Evolutionary conservation across 2,888 invertebrate species (phyloP), one percentile per base, ranked within the genome.

Genomic region (Sminthurinus aureus): DNA sequence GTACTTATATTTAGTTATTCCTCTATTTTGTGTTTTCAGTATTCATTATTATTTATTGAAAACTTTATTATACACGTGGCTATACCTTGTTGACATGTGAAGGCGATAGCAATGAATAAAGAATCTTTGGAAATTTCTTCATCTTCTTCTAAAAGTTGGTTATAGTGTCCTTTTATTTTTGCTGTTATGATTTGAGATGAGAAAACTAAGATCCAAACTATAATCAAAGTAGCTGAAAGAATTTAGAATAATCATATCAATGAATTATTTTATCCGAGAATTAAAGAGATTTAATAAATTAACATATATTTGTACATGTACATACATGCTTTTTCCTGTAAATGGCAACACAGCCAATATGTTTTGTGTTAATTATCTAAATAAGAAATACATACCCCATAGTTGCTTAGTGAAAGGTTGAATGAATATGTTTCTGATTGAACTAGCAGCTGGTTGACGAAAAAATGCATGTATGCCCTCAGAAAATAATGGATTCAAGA

Each of bases 361-460:
- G 6, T 38, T 38, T 1, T 38, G 38, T 38, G 38, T 38, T 6
- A 38, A 38, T 38, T 38, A 38, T 4, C 38, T 38, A 38, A 38
- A 6, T 38, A 38, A 38, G 38, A 38, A n/a, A n/a, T n/a, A n/a
- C n/a, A 38, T 69, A 11, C 84, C 24, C 86, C 85, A 87, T 13
- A 87, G 66, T n/a, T 82, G 50, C n/a, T 12, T 80, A 15, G 50
- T 50, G 64, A 87, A 87, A n/a, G 86, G 85, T 18, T 83, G 83
- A 4, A 79, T 73, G 15, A 85, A 84, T 22, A 85, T 81, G 26
- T 87, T 82, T 8, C 83, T 74, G 26, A 87, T 71, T 1, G 85
- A 87, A 74, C 81, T 85, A 13, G 85, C 73, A 1, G 85, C 24
- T 15, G 86, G 86, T 66, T 87, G 85, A 26, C 80, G 83, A 66